Conservation (phyloP, 2,797 vertebrate genomes). For the Etheostoma nigrum region DNA sequence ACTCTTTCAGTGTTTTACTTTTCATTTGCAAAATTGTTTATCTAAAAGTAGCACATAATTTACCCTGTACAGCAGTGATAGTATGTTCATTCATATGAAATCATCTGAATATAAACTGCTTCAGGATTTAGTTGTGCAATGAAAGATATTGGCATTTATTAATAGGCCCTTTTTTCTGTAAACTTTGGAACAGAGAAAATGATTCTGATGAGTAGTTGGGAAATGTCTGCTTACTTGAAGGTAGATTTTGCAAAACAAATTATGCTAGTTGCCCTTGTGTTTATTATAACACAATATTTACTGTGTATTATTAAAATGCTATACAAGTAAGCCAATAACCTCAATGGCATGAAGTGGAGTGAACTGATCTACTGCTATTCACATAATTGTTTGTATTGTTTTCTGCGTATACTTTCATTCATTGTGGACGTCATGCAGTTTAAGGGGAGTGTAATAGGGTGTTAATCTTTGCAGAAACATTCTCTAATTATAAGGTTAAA, state of each 20-base stretch:
- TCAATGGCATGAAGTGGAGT: constrained; percentile 3
- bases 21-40: constrained; percentile 32
- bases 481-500: constrained; percentile 5
- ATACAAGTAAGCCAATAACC: constrained; percentile 25
- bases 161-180: neutral
- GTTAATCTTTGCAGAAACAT: constrained; percentile 6
- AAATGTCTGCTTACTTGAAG: constrained; percentile 5
- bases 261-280: constrained; percentile 2
- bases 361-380: constrained; percentile 16
- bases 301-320: constrained; percentile 23
- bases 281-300: constrained; percentile 17
- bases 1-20: constrained; percentile 17
- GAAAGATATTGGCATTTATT: constrained; percentile 10
- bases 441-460: neutral
- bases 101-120: constrained; percentile 29
- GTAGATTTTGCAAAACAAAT: neutral
- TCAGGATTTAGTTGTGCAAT: constrained; percentile 30
- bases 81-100: constrained; percentile 35
- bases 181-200: constrained; percentile 1
- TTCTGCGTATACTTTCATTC: neutral
- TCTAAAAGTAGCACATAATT: constrained; percentile 38
- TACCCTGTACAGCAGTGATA: constrained; percentile 19
- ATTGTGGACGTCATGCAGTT: constrained; percentile 4
- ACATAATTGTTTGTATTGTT: constrained; percentile 17
- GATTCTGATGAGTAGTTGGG: neutral